Percentiles rank a stretch among this genome's conserved stretches.
These are phyloP conservation scores for Etheostoma spectabile DNA, from an alignment of 2,113 vertebrate genomes.

Conservation along the genomic window DNA sequence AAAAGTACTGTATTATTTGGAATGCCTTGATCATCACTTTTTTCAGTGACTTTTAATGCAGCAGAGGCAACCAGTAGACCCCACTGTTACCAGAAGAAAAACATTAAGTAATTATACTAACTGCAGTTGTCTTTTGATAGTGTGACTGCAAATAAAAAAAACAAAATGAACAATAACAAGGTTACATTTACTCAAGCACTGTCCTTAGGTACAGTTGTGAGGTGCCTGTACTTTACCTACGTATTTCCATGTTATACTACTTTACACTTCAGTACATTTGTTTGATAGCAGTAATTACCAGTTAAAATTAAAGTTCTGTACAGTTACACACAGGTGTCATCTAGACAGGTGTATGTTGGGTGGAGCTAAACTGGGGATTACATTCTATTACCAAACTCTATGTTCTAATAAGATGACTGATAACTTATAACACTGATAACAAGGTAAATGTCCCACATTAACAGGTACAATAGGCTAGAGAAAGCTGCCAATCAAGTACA, in stretches of 20 bases:
- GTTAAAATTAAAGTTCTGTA: neutral
- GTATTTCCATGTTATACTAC: neutral
- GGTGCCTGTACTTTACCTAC: too few relatives aligned
- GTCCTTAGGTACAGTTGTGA: neutral
- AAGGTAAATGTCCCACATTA: too few relatives aligned
- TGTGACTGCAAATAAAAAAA: neutral
- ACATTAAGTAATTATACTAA: neutral
- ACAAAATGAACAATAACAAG: too few relatives aligned
- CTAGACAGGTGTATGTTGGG: neutral
- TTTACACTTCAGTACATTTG: neutral
- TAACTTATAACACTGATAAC: neutral
- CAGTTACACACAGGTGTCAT: neutral
- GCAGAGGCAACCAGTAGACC: neutral
- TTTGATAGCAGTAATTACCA: neutral
- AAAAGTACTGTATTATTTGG: neutral
- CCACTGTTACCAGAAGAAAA: neutral
- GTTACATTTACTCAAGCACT: neutral
- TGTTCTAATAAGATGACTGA: neutral
- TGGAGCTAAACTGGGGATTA: neutral
- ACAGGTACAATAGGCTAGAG: neutral
- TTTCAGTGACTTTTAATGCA: conserved; percentile 15
- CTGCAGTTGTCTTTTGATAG: neutral
- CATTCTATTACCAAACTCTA: neutral
- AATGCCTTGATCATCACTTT: neutral
- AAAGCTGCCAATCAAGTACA: neutral